Conservation (phyloP, 1,140 invertebrate species). For the Bombus impatiens region DNA sequence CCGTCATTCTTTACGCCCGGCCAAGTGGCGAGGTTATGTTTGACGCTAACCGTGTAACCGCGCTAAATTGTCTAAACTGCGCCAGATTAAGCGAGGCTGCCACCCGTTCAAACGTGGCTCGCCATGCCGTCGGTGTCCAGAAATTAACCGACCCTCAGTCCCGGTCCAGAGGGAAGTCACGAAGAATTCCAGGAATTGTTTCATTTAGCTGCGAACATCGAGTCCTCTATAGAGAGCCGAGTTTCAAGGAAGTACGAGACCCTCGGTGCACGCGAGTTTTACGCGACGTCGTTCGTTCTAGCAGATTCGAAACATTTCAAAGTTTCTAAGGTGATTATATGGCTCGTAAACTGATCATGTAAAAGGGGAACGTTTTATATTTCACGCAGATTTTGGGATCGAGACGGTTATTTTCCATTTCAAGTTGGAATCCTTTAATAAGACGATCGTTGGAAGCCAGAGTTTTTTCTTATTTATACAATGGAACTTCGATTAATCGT, state of each 20-base stretch:
- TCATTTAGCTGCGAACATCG: constrained; percentile 62
- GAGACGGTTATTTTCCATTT: too few relatives aligned
- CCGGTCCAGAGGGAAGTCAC: constrained; percentile 17
- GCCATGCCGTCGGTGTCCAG: constrained; percentile 56
- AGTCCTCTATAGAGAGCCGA: neutral
- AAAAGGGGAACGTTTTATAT: too few relatives aligned
- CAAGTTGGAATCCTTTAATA: too few relatives aligned
- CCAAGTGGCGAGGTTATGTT: constrained; percentile 74
- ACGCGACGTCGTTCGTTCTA: neutral
- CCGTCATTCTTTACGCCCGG: constrained; percentile 74
- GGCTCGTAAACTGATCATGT: too few relatives aligned
- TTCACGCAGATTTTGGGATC: too few relatives aligned
- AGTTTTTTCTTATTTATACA: too few relatives aligned
- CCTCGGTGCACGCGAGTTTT: neutral
- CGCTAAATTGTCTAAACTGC: constrained; percentile 78
- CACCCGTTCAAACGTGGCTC: constrained; percentile 52
- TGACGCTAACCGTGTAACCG: constrained; percentile 76
- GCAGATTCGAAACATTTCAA: constrained; percentile 27
- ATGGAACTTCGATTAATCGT: too few relatives aligned
- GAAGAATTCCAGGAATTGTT: constrained; percentile 75
- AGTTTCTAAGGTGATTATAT: neutral
- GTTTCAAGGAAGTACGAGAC: constrained; percentile 16
- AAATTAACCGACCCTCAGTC: constrained; percentile 72
- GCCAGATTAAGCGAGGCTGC: constrained; percentile 69
- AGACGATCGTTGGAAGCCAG: too few relatives aligned